phyloP scores from a whole-genome alignment of 2,113 vertebrate genomes.

The Camelus dromedarius region DNA sequence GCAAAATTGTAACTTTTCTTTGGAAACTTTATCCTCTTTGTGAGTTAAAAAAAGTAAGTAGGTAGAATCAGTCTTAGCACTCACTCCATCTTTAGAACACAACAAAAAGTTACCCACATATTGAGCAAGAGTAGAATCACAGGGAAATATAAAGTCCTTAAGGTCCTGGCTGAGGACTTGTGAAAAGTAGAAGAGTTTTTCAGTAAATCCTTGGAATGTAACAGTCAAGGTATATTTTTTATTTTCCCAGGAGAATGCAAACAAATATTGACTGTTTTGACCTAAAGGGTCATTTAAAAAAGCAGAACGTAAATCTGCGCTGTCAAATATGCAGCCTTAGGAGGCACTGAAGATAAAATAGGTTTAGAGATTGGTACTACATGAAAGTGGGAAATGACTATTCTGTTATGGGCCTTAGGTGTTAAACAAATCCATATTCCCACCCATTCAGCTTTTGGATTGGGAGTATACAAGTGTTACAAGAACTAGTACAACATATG shows the following conservation, averaged over 20 bases:
- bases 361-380: background rate
- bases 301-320: background rate
- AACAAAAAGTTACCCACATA: background rate
- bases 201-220: background rate
- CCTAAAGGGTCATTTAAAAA: background rate
- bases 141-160: background rate
- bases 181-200: background rate
- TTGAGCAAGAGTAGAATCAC: background rate
- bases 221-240: background rate
- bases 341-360: background rate
- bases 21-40: background rate
- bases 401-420: background rate
- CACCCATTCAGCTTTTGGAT: background rate
- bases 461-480: background rate
- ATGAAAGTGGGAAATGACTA: background rate
- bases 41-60: background rate
- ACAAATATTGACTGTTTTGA: background rate
- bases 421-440: background rate
- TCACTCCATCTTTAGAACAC: background rate
- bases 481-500: background rate
- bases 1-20: constrained; percentile 11
- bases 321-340: background rate
- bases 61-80: background rate
- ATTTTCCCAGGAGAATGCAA: background rate
- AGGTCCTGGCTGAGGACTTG: background rate